Evolutionary conservation across 2,113 vertebrate species (phyloP).

Genomic region (Chascanopsetta lugubris): DNA sequence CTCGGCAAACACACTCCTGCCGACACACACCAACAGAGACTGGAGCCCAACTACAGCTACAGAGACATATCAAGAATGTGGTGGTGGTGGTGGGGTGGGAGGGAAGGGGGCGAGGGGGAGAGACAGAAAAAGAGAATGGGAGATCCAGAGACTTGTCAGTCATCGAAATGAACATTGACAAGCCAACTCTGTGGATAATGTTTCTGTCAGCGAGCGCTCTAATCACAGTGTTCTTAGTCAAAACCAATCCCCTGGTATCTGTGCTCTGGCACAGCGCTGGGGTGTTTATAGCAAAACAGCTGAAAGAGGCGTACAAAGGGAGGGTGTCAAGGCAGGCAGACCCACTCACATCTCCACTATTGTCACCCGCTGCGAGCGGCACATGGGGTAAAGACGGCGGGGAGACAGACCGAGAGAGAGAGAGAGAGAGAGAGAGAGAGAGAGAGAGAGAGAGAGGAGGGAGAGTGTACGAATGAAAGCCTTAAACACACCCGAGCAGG

Average conservation of each 20-base stretch:
- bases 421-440: constrained; percentile 10
- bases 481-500: constrained; percentile 76
- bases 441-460: constrained; percentile 7
- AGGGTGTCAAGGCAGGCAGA: constrained; percentile 56
- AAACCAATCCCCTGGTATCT: constrained; percentile 67
- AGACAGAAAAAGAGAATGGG: constrained; percentile 59
- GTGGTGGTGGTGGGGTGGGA: constrained; percentile 31
- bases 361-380: constrained; percentile 43
- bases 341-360: constrained; percentile 47
- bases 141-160: constrained; percentile 71
- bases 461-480: too few relatives aligned
- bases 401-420: constrained; percentile 12
- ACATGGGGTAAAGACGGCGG: constrained; percentile 11
- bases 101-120: constrained; percentile 40
- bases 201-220: constrained; percentile 72
- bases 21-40: constrained; percentile 56
- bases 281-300: constrained; percentile 67
- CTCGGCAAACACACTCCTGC: constrained; percentile 24
- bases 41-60: constrained; percentile 52
- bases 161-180: constrained; percentile 69
- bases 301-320: constrained; percentile 58
- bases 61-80: constrained; percentile 63
- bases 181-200: constrained; percentile 74
- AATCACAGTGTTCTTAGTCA: constrained; percentile 76
- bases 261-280: constrained; percentile 42